Base-by-base conservation (phyloP, 2,797 vertebrate genomes). In the Dromococcyx pavoninus region DNA sequence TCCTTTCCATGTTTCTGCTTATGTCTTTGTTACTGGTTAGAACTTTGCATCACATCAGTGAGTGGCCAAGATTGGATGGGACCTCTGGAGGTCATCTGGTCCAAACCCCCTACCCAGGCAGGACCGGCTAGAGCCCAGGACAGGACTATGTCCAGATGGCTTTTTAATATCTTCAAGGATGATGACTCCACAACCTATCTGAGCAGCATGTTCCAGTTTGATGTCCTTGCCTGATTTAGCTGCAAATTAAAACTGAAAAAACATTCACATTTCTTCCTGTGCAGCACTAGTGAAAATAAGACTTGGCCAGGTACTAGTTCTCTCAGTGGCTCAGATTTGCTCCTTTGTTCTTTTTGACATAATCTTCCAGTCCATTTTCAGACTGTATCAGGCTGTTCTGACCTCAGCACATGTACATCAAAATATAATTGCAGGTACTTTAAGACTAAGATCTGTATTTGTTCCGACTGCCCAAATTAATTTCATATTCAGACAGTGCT, bases 281-380 rank as follows among this genome's bases (percentile, higher is more conserved):
- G 54, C 11, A 57, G 41, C 25, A 32, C 11, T 37, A 35, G 10
- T 30, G 44, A 86, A 71, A 71, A 53, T 74, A 75, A 78, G 37
- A 33, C 32, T 18, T 39, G 21, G 19, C 17, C 19, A 35, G 35
- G 23, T 58, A n/a, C 17, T 35, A 5, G 3, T 46, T 93, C 21
- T 70, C 53, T 41, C 41, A 60, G 19, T 41, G 22, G 15, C 61
- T 90, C n/a, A 32, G 46, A 58, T 62, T 69, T 88, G 22, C n/a
- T 6, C 2, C 0, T 0, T 57, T 54, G 6, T 21, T 76, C 35
- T 22, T 60, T 60, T 17, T 64, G 25, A 58, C 28, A 50, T 33
- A 48, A 14, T 41, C 18, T 80, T 76, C 43, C 35, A 76, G 54
- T 80, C 44, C 30, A 22, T 88, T 85, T 90, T 88, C 50, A 88